These are phyloP conservation scores for Coptotermes formosanus DNA, from an alignment of 1,140 invertebrate species.

Conservation along the genomic window DNA sequence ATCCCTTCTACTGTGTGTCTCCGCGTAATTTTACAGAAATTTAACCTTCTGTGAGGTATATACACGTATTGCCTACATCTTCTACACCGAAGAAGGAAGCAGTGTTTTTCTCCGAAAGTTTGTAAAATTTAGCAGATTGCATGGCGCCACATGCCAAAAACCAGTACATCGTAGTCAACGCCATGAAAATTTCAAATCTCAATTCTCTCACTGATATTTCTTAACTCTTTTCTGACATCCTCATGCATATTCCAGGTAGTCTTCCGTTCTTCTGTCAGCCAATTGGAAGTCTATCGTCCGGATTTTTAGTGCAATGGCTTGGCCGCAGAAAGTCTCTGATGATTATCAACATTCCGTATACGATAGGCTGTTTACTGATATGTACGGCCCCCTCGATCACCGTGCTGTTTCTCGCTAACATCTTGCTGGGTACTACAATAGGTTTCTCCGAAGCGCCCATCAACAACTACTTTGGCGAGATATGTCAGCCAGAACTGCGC, in stretches of 20 bases:
- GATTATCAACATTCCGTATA: not conserved
- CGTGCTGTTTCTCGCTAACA: not conserved
- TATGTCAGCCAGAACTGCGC: constrained; percentile 46
- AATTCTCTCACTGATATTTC: too few species aligned
- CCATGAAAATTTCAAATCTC: too few species aligned
- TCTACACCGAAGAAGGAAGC: too few species aligned
- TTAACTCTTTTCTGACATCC: too few species aligned
- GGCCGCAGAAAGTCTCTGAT: not conserved
- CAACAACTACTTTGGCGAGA: constrained; percentile 56
- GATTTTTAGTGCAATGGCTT: not conserved
- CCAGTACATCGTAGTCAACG: too few species aligned
- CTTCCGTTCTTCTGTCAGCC: not conserved
- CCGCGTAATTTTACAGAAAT: too few species aligned
- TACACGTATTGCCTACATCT: too few species aligned
- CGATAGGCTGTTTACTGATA: not conserved
- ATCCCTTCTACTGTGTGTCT: too few species aligned
- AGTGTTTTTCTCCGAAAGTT: too few species aligned
- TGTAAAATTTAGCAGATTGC: too few species aligned
- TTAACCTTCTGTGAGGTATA: too few species aligned
- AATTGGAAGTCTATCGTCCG: not conserved
- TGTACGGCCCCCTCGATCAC: not conserved
- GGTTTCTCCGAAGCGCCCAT: constrained; percentile 56
- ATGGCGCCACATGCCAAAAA: too few species aligned
- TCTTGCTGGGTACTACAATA: constrained; percentile 42
- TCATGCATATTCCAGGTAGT: not conserved